These are phyloP conservation scores for Oreortyx pictus DNA, from an alignment of 2,797 vertebrate species.

Conservation along the genomic window DNA sequence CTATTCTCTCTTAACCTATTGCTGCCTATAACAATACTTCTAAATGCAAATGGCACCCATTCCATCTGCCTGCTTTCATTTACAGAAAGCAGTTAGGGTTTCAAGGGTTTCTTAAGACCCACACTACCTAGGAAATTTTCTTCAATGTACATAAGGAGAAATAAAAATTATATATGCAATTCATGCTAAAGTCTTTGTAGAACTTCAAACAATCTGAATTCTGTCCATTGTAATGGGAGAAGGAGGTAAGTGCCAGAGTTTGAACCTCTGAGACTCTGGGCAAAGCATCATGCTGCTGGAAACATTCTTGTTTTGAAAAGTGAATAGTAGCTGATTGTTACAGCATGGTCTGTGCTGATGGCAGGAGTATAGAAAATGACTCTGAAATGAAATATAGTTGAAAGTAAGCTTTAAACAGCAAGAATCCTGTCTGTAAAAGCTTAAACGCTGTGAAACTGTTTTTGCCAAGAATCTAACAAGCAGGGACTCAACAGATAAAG, in stretches of 20 bases:
- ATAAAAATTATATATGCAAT: not conserved
- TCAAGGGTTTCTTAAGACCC: constrained; percentile 21
- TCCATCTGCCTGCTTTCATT: not conserved
- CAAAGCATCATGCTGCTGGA: constrained; percentile 7
- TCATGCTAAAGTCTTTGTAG: not conserved
- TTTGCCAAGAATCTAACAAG: constrained; percentile 35
- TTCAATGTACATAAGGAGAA: not conserved
- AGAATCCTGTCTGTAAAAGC: constrained; percentile 25
- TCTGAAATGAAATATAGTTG: not conserved
- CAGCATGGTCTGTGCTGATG: constrained; percentile 15
- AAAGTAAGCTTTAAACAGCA: constrained; percentile 28
- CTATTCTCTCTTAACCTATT: constrained; percentile 8
- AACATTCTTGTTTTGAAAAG: constrained; percentile 45
- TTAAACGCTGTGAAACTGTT: not conserved
- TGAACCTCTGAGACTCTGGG: not conserved
- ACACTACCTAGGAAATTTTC: not conserved
- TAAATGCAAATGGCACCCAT: constrained; percentile 12
- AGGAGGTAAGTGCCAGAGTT: not conserved
- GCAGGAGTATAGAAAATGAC: constrained; percentile 3
- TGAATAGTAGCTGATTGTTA: constrained; percentile 42
- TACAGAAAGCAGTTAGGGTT: not conserved
- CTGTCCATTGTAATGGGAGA: not conserved
- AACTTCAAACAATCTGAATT: not conserved
- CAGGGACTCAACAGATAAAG: constrained; percentile 21
- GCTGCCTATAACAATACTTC: constrained; percentile 34